phyloP scores from a whole-genome alignment of 2,888 invertebrate genomes.

The Koerneria pararmatus region DNA sequence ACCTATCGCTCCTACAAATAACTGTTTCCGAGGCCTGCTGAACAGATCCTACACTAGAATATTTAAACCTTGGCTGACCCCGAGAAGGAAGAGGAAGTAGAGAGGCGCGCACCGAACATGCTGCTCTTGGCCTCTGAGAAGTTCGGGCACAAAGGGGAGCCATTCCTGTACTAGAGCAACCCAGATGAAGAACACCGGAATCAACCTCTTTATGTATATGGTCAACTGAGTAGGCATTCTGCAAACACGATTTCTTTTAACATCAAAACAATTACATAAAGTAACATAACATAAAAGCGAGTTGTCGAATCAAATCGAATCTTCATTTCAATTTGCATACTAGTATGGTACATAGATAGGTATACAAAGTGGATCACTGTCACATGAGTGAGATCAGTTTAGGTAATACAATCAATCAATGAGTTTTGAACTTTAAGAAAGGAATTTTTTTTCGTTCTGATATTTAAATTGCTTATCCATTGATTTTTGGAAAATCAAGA shows the following conservation, averaged over 20 bases:
- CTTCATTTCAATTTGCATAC: background rate
- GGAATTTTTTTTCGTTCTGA: too few relatives aligned
- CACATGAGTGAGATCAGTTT: too few relatives aligned
- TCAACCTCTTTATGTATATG: conserved; percentile 29
- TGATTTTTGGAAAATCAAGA: too few relatives aligned
- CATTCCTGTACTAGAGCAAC: conserved; percentile 27
- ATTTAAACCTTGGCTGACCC: too few relatives aligned
- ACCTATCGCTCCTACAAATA: too few relatives aligned
- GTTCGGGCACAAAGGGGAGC: conserved; percentile 29
- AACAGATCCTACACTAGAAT: too few relatives aligned
- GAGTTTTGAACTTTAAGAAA: too few relatives aligned
- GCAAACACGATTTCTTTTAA: background rate
- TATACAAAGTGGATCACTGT: too few relatives aligned
- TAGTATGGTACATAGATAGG: too few relatives aligned
- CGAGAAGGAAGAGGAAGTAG: conserved; percentile 32
- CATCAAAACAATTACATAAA: background rate
- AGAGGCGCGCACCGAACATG: conserved; percentile 29
- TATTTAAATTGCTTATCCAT: too few relatives aligned
- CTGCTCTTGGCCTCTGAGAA: background rate
- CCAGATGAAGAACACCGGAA: conserved; percentile 31
- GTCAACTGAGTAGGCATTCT: conserved; percentile 39
- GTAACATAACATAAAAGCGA: background rate
- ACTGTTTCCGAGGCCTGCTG: too few relatives aligned
- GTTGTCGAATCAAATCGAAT: background rate
- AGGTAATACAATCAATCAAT: too few relatives aligned